Base-by-base conservation (phyloP, 2,113 vertebrate genomes). In the Phocoena phocoena region DNA sequence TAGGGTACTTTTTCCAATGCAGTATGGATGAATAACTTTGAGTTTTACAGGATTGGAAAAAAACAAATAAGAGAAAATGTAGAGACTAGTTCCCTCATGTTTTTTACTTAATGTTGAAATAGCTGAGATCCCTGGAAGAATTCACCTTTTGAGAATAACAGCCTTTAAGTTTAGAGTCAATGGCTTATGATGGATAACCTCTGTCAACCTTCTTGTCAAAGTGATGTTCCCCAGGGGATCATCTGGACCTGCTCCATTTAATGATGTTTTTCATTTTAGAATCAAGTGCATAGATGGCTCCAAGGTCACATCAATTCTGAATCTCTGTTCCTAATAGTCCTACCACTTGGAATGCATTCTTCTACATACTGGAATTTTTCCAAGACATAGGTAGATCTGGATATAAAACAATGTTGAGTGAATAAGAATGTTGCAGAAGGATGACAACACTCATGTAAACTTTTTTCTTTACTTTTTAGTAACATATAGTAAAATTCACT, bases 231-330 rank as follows among this genome's bases (percentile, higher is more conserved):
- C 38, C 60, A 62, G 53, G 18, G 80, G 26, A n/a, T 60, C 47
- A 63, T 71, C 20, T 36, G 81, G 73, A 67, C 33, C 80, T 87
- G n/a, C 23, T 55, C 8, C 33, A 28, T 9, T 26, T 53, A 84
- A 84, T 53, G 70, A 47, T 11, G 17, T 65, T 96, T 94, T 79
- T 50, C 62, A 86, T 44, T 91, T 81, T 84, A 81, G 77, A 93
- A 92, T 55, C 5, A 3, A 73, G 25, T 68, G 20, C 17, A 9
- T 7, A 9, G 28, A 62, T 53, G 33, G 81, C 28, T 17, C 65
- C 47, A 38, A 18, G 50, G 36, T 82, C n/a, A 38, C 81, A 79
- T 80, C 70, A 50, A 4, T 93, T 60, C 63, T 82, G 60, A 83
- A 82, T 33, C 3, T 86, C 41, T 58, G 14, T 81, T 93, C 65